Evolutionary conservation across 2,113 vertebrate species (phyloP).

Genomic region (Proterorhinus semilunaris): DNA sequence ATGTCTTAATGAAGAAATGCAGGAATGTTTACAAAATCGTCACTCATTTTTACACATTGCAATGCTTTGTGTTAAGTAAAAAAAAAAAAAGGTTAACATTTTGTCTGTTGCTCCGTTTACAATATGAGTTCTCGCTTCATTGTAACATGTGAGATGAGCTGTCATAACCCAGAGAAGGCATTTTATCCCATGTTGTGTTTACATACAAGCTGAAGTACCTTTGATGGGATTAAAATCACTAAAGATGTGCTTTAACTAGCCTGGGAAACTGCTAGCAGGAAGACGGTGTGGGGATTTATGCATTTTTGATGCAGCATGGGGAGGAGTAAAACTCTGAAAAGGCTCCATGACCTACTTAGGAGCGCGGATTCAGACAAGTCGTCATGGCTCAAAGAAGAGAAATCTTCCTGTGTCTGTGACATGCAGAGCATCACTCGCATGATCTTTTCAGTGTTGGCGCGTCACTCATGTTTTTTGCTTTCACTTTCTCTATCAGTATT

Average conservation of each 20-base stretch:
- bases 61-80: no score
- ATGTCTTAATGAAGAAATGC: no score
- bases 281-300: slow-evolving; percentile 73
- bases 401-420: slow-evolving; percentile 48
- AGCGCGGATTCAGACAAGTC: slow-evolving; percentile 62
- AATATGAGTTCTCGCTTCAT: neutral
- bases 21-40: no score
- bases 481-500: slow-evolving; percentile 26
- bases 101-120: neutral
- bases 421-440: slow-evolving; percentile 32
- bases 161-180: slow-evolving; percentile 32
- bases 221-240: slow-evolving; percentile 70
- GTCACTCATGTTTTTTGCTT: neutral
- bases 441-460: slow-evolving; percentile 24
- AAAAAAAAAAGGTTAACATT: slow-evolving; percentile 8
- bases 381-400: slow-evolving; percentile 60
- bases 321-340: slow-evolving; percentile 71
- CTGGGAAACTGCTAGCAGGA: slow-evolving; percentile 59
- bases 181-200: slow-evolving; percentile 61
- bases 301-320: slow-evolving; percentile 75
- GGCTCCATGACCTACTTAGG: slow-evolving; percentile 78
- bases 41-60: no score
- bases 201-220: slow-evolving; percentile 63
- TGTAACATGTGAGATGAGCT: slow-evolving; percentile 7
- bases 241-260: slow-evolving; percentile 60